Base-by-base conservation (phyloP, 1,140 invertebrate genomes). In the Sipha flava region DNA sequence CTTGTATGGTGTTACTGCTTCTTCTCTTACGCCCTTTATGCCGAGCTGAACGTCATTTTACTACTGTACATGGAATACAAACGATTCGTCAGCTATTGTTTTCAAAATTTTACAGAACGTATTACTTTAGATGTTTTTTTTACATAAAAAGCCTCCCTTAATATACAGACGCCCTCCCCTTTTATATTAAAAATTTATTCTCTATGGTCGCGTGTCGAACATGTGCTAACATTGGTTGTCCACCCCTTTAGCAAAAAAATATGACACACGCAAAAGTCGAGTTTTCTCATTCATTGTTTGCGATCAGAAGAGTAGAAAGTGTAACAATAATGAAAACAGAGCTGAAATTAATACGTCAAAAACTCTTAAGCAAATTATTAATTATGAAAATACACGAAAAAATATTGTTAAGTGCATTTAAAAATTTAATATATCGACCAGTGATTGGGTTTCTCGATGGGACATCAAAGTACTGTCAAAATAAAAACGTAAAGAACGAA, bases 111-210 rank as follows among this genome's bases (percentile, higher is more conserved):
- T 54, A 26, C 37, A n/a, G 34, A 23, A 77, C 21, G 49, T 77
- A 40, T 57, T 59, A 21, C 37, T 75, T 75, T 54, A 59, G 73
- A 52, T 54, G 52, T 77, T 57, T 75, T 77, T 75, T 77, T 59
- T 52, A 77, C 73, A 6, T 77, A 26, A 77, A 59, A 57, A 77
- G 34, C 34, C 52, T 77, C 49, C 34, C 47, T 49, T 47, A 72
- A 2, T 14, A 54, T 18, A 73, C 52, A 43, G 21, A 59, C 1
- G n/a, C 73, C 52, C 52, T 59, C 73, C 52, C 73, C 34, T 59
- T 43, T 77, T n/a, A 43, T 26, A 26, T 0, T 12, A 37, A 57
- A 73, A 47, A 70, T 43, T 10, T 9, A 37, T 70, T 23, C 16
- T 75, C 29, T 75, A 10, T 43, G 34, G 73, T 40, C 52, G 37